Conservation (phyloP, 1,140 invertebrate species). For the Drosophila gunungcola region DNA sequence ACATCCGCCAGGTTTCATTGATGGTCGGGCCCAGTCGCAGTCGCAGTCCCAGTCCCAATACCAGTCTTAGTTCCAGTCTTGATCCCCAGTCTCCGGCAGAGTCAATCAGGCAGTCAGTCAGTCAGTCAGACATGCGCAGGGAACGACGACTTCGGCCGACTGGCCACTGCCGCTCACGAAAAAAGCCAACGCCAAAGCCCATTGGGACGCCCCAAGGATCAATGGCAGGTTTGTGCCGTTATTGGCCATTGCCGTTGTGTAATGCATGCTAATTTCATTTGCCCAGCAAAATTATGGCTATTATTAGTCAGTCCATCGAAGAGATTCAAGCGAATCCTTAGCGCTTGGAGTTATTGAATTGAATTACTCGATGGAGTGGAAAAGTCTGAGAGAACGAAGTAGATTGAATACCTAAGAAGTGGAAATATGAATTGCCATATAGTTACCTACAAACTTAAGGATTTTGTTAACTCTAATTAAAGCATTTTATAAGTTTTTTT, state of each 20-base stretch:
- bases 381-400: neutral
- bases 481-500: too few relatives aligned
- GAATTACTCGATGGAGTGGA: constrained; percentile 30
- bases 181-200: constrained; percentile 21
- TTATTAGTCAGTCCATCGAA: constrained; percentile 52
- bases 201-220: constrained; percentile 79
- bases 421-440: too few relatives aligned
- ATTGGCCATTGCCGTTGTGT: constrained; percentile 72
- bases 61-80: constrained; percentile 9
- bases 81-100: constrained; percentile 52
- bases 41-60: constrained; percentile 14
- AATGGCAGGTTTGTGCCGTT: constrained; percentile 80
- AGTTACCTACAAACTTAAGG: too few relatives aligned
- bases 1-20: constrained; percentile 70
- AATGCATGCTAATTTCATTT: constrained; percentile 81
- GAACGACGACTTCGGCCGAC: constrained; percentile 25
- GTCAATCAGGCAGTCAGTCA: constrained; percentile 76
- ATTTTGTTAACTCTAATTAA: too few relatives aligned
- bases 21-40: constrained; percentile 48
- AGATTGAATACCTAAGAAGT: neutral
- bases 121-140: constrained; percentile 70
- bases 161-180: constrained; percentile 52
- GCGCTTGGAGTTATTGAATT: constrained; percentile 31
- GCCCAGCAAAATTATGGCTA: constrained; percentile 72
- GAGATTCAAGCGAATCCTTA: constrained; percentile 28